Evolutionary conservation across 2,113 vertebrate genomes (phyloP).

Genomic region (Poicephalus gulielmi): DNA sequence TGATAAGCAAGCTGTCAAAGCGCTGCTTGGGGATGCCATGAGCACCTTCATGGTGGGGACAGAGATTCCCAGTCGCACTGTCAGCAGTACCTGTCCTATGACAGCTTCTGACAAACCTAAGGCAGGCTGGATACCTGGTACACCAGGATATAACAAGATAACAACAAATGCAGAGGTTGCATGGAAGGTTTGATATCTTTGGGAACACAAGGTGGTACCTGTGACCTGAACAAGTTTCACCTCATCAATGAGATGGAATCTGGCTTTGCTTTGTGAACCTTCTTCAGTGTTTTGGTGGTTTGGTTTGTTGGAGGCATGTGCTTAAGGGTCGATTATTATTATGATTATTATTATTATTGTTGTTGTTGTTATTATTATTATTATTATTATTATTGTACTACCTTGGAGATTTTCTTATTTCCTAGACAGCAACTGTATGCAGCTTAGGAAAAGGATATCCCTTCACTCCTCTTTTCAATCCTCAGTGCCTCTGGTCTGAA

Average conservation of each 20-base stretch:
- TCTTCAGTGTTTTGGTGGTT: neutral
- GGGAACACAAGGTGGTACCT: neutral
- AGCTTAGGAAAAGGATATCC: neutral
- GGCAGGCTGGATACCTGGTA: neutral
- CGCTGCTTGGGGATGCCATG: accelerated
- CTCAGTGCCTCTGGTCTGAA: neutral
- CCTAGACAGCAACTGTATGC: neutral
- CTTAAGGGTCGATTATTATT: too few species aligned
- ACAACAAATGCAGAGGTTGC: neutral
- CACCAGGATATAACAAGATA: neutral
- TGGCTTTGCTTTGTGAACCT: neutral
- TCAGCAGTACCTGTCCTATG: neutral
- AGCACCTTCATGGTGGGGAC: neutral
- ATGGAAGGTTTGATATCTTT: neutral
- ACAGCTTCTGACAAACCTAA: neutral
- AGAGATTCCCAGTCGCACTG: neutral
- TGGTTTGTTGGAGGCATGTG: neutral
- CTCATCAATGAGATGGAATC: neutral
- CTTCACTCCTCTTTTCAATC: neutral
- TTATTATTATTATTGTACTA: too few species aligned
- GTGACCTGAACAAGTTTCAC: neutral
- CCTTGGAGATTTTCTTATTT: neutral
- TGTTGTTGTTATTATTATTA: too few species aligned
- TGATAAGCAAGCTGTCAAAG: neutral
- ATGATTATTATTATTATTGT: neutral